Evolutionary conservation across 2,888 invertebrate species (phyloP).

Genomic region (Mongoloraphidia duomilia): DNA sequence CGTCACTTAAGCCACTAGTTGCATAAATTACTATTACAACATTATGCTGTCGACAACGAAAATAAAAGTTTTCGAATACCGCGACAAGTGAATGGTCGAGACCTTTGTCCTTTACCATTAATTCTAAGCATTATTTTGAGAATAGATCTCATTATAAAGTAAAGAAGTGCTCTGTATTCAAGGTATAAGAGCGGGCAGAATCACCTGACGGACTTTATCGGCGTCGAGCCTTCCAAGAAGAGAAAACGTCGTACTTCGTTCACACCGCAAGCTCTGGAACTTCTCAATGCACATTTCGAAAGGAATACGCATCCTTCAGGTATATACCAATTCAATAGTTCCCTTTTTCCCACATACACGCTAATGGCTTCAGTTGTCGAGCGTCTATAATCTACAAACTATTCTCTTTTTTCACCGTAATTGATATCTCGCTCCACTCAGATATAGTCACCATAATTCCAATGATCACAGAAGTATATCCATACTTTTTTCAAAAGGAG

Average conservation of each 20-base stretch:
- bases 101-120: too few relatives aligned
- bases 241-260: conserved; percentile 92
- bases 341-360: neutral
- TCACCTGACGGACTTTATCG: conserved; percentile 89
- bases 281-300: conserved; percentile 90
- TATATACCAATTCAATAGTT: conserved; percentile 27
- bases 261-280: conserved; percentile 89
- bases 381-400: too few relatives aligned
- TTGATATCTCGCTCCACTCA: too few relatives aligned
- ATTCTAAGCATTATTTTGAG: too few relatives aligned
- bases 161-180: conserved; percentile 31
- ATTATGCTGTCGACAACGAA: too few relatives aligned
- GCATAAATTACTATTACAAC: too few relatives aligned
- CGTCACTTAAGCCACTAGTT: too few relatives aligned
- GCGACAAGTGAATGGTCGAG: too few relatives aligned
- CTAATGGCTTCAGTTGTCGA: too few relatives aligned
- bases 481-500: too few relatives aligned
- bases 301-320: conserved; percentile 96
- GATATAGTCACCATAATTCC: too few relatives aligned
- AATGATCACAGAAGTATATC: neutral
- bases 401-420: conserved; percentile 3
- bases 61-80: too few relatives aligned
- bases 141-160: conserved; percentile 15
- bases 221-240: conserved; percentile 93
- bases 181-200: conserved; percentile 87